Evolutionary conservation across 2,888 invertebrate genomes (phyloP), one percentile per base, ranked within the genome.

Genomic region (Podotricha telesiphe): DNA sequence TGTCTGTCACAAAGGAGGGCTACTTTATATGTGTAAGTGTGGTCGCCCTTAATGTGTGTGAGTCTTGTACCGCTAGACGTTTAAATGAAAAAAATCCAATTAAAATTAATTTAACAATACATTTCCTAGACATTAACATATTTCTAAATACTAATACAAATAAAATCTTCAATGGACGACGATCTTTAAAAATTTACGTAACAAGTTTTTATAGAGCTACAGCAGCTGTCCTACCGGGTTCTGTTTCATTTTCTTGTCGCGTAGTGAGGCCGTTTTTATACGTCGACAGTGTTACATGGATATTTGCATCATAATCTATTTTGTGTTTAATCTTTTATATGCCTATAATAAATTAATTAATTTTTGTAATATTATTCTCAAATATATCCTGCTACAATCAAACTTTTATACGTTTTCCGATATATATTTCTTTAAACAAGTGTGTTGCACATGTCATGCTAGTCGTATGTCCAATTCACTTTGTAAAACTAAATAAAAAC

Each of bases 241-340:
- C 78, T 80, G 80, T 86, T 86, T 85, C 85, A 83, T 85, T 86
- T 87, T 83, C 83, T 85, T 84, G 84, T 83, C 86, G 78, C 78
- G 77, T 79, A 74, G 75, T 70, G 74, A 70, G 74, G 74, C 70
- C 74, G 76, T 79, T 80, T 79, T 78, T 83, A 65, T 66, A 84
- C 81, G 83, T 82, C 81, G 82, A 72, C 74, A 71, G 79, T 78
- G 80, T 80, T 75, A 73, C 6, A 80, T 75, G 77, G 79, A 80
- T 73, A 69, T 78, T 76, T 66, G 76, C 34, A 19, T 62, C 59
- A 40, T 59, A 73, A 65, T 73, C 47, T 37, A 56, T 28, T 48
- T 28, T 17, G 40, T 48, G n/a, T 28, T 68, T 48, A 48, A 51
- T 56, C 55, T 15, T 63, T 15, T 56, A 47, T 17, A 20, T 13